phyloP scores from a whole-genome alignment of 2,888 invertebrate genomes.

The Lasius platythorax region DNA sequence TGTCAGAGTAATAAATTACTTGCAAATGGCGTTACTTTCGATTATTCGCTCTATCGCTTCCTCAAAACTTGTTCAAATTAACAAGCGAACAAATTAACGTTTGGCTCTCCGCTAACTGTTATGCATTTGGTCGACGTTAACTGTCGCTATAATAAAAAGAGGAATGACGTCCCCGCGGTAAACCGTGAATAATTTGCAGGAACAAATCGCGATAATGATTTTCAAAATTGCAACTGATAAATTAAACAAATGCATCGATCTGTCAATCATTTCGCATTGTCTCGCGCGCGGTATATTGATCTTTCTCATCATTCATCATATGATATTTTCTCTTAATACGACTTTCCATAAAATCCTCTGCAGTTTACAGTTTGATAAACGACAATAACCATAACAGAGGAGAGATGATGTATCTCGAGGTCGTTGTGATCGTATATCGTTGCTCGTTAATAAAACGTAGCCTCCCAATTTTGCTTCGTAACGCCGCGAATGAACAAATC shows the following conservation, averaged over 20 bases:
- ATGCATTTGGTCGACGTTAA: slow-evolving; percentile 11
- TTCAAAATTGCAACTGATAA: slow-evolving; percentile 60
- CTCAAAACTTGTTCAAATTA: slow-evolving; percentile 49
- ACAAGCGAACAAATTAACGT: slow-evolving; percentile 52
- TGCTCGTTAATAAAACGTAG: slow-evolving; percentile 64
- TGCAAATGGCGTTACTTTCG: slow-evolving; percentile 54
- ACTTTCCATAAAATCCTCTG: slow-evolving; percentile 49
- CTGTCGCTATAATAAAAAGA: slow-evolving; percentile 35
- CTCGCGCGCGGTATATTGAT: slow-evolving; percentile 53
- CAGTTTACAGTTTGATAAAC: slow-evolving; percentile 62
- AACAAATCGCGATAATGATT: slow-evolving; percentile 46
- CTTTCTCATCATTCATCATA: slow-evolving; percentile 12
- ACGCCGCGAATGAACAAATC: slow-evolving; percentile 55
- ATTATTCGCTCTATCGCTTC: slow-evolving; percentile 50
- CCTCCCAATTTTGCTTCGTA: slow-evolving; percentile 44
- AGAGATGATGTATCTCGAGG: slow-evolving; percentile 62
- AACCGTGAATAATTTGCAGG: slow-evolving; percentile 26
- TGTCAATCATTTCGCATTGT: slow-evolving; percentile 50
- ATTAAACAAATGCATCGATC: slow-evolving; percentile 52
- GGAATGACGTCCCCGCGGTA: slow-evolving; percentile 4
- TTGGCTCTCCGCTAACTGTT: background rate
- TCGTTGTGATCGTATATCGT: slow-evolving; percentile 45
- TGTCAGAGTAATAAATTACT: slow-evolving; percentile 51
- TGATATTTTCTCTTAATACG: slow-evolving; percentile 56
- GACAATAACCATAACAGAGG: slow-evolving; percentile 58